phyloP scores from a whole-genome alignment of 2,113 vertebrate species.

The Rhinopithecus roxellana region DNA sequence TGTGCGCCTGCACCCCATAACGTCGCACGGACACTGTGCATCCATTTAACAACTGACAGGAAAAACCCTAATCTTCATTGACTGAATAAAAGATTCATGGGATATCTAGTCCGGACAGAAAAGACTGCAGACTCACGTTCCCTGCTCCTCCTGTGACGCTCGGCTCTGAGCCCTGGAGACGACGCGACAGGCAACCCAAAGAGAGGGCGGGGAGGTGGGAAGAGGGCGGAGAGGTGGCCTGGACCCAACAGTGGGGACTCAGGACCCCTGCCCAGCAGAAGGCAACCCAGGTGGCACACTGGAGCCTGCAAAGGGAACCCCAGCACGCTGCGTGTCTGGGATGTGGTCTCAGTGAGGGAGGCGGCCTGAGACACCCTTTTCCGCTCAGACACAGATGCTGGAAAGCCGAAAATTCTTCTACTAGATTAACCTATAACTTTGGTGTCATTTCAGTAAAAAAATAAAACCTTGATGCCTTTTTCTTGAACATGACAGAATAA shows the following conservation, averaged over 20 bases:
- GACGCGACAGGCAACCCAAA: neutral
- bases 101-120: neutral
- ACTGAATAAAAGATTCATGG: neutral
- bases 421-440: neutral
- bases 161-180: neutral
- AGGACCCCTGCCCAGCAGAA: neutral
- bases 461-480: neutral
- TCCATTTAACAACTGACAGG: neutral
- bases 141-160: neutral
- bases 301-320: no score
- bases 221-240: neutral
- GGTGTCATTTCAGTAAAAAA: neutral
- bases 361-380: accelerated
- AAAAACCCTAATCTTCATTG: neutral
- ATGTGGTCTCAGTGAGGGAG: neutral
- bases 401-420: neutral
- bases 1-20: neutral
- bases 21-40: neutral
- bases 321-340: accelerated
- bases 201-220: no score
- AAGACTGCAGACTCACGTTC: no score
- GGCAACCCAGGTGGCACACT: neutral
- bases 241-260: neutral
- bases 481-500: neutral
- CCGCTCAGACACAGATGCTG: accelerated